phyloP scores from a whole-genome alignment of 2,888 invertebrate species.

The Polyploca ridens region DNA sequence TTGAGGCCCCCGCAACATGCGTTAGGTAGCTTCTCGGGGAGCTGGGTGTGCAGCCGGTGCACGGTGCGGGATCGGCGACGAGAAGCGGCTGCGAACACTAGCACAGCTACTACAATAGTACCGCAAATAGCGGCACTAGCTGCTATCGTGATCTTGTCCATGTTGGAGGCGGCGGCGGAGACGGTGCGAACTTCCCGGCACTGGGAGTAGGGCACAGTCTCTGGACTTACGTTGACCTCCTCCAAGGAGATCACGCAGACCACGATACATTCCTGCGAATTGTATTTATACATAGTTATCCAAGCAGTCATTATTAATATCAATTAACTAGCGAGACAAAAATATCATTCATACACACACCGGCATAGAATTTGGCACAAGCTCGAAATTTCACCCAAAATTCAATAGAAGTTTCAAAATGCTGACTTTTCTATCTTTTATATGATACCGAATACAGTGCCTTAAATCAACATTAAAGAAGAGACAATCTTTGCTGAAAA shows the following conservation, averaged over 20 bases:
- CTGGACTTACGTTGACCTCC: conserved; percentile 94
- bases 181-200: conserved; percentile 96
- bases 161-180: conserved; percentile 92
- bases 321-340: too few species aligned
- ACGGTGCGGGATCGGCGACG: conserved; percentile 91
- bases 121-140: conserved; percentile 97
- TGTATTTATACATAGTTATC: conserved; percentile 37
- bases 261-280: conserved; percentile 93
- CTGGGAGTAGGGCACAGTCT: conserved; percentile 93
- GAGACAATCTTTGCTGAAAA: too few species aligned
- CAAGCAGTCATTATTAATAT: too few species aligned
- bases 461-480: too few species aligned
- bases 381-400: too few species aligned
- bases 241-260: conserved; percentile 96
- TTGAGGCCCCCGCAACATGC: conserved; percentile 90
- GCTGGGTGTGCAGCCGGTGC: conserved; percentile 89
- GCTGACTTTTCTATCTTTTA: too few species aligned
- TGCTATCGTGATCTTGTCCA: conserved; percentile 97
- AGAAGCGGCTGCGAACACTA: conserved; percentile 95
- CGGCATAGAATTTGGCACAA: too few species aligned
- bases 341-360: too few species aligned
- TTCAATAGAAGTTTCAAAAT: too few species aligned
- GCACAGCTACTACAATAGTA: conserved; percentile 95
- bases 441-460: too few species aligned
- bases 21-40: conserved; percentile 89